These are phyloP conservation scores for Hormiphora californensis DNA, from an alignment of 37 sponge, comb jelly and placozoan genomes.

Conservation along the genomic window DNA sequence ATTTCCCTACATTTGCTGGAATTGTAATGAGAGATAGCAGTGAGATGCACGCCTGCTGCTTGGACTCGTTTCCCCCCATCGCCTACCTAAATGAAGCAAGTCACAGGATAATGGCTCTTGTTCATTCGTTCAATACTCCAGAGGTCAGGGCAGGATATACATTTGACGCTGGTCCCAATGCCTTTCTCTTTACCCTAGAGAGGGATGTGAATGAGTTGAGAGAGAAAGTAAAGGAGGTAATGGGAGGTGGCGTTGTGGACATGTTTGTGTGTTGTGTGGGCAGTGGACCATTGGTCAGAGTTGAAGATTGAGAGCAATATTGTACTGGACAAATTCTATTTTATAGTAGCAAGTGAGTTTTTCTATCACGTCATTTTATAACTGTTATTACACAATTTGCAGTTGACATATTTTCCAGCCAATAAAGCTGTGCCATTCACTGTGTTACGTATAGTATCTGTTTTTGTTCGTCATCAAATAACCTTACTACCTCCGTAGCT, in stretches of 20 bases:
- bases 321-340: not conserved
- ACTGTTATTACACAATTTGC: not conserved
- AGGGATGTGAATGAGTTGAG: slow-evolving; percentile 45
- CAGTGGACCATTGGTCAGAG: not conserved
- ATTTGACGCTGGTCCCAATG: slow-evolving; percentile 99
- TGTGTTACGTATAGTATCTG: no score
- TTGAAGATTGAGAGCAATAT: no score
- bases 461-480: no score
- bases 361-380: not conserved
- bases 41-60: slow-evolving; percentile 95
- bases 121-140: slow-evolving; percentile 74
- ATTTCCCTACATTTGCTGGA: slow-evolving; percentile 72
- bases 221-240: not conserved
- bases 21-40: slow-evolving; percentile 88
- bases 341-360: not conserved
- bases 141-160: slow-evolving; percentile 79
- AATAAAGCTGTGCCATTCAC: no score
- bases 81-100: slow-evolving; percentile 85
- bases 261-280: not conserved
- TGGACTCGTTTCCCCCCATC: slow-evolving; percentile 95
- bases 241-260: not conserved
- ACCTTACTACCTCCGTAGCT: no score
- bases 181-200: slow-evolving; percentile 69
- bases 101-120: slow-evolving; percentile 65
- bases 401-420: no score